phyloP scores from a whole-genome alignment of 2,797 vertebrate species.

The Siniperca obscura region DNA sequence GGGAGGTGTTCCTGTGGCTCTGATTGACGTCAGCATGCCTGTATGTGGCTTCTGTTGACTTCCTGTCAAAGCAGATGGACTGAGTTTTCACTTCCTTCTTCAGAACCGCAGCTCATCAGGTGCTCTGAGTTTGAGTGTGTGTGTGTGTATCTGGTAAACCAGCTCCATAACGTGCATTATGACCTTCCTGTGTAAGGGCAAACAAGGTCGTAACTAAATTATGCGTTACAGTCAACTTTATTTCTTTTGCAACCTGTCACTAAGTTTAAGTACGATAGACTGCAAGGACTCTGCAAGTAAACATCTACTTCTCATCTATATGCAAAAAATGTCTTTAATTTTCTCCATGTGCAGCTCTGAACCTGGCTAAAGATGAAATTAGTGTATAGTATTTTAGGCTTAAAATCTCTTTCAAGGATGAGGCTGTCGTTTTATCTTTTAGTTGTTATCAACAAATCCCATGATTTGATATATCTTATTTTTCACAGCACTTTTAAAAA shows the following conservation, averaged over 20 bases:
- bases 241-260: neutral
- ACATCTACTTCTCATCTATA: neutral
- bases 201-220: slow-evolving; percentile 7
- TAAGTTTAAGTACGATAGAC: neutral
- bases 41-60: slow-evolving; percentile 87
- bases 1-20: slow-evolving; percentile 82
- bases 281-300: neutral
- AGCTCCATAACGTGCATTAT: slow-evolving; percentile 15
- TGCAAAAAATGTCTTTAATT: neutral
- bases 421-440: neutral
- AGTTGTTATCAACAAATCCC: neutral
- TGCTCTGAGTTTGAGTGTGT: slow-evolving; percentile 63
- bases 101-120: slow-evolving; percentile 80
- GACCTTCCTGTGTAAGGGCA: slow-evolving; percentile 35
- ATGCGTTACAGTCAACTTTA: neutral
- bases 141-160: slow-evolving; percentile 25
- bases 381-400: neutral
- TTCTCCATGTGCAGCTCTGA: neutral
- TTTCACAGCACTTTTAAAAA: too few relatives aligned
- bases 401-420: neutral
- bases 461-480: neutral
- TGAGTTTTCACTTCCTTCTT: slow-evolving; percentile 84
- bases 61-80: slow-evolving; percentile 87
- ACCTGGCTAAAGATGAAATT: neutral
- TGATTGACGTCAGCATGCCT: slow-evolving; percentile 86